Percentiles rank a stretch among this genome's conserved stretches.
phyloP scores from a whole-genome alignment of 2,888 invertebrate species.

The Esperia sulphurella region DNA sequence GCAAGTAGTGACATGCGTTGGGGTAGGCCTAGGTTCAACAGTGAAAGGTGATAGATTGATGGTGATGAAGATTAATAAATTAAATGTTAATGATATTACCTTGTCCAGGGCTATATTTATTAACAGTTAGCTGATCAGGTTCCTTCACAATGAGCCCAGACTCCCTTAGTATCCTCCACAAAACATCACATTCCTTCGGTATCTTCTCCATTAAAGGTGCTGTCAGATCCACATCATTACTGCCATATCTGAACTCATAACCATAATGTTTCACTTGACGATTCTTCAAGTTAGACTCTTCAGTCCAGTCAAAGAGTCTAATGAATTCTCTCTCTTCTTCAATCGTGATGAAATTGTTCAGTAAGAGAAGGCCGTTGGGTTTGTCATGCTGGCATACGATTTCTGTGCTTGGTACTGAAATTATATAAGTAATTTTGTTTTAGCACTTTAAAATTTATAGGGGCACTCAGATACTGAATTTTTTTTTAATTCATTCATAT shows the following conservation, averaged over 20 bases:
- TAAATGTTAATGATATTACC: conserved; percentile 61
- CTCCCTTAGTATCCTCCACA: conserved; percentile 80
- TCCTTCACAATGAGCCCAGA: conserved; percentile 48
- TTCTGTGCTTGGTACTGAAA: conserved; percentile 62
- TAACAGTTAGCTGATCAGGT: conserved; percentile 92
- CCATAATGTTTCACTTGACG: conserved; percentile 94
- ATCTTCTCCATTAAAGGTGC: conserved; percentile 83
- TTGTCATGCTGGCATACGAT: conserved; percentile 46
- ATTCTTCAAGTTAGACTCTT: conserved; percentile 82
- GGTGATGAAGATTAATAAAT: too few species aligned
- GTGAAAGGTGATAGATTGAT: too few species aligned
- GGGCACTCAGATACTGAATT: too few species aligned
- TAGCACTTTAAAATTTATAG: neutral
- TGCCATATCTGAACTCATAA: conserved; percentile 93
- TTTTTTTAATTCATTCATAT: too few species aligned
- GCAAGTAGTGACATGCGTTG: too few species aligned
- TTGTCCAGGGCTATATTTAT: conserved; percentile 91
- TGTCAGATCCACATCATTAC: conserved; percentile 89
- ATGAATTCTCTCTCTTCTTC: conserved; percentile 84
- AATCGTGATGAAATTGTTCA: conserved; percentile 84
- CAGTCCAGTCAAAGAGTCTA: conserved; percentile 75
- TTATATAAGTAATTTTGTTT: conserved; percentile 6
- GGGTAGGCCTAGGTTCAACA: too few species aligned
- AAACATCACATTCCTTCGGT: conserved; percentile 83
- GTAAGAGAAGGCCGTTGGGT: conserved; percentile 85